A percentile compares a stretch with the other conserved stretches of the same genome.
Conservation (phyloP, 2,888 invertebrate species). For the Gymnosoma rotundatum region DNA sequence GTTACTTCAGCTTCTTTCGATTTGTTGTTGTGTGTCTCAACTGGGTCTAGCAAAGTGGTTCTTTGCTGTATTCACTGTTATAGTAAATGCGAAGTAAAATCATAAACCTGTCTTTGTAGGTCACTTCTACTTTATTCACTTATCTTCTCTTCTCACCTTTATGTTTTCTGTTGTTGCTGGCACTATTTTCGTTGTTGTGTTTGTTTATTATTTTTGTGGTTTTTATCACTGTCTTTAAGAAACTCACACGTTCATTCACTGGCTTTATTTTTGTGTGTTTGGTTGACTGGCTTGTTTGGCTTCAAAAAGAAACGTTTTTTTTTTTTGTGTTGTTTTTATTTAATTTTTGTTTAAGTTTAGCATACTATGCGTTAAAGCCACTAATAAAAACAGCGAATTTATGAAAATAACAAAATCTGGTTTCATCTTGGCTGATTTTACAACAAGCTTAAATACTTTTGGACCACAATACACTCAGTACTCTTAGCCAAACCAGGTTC, state of each 20-base stretch:
- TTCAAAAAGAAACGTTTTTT: neutral
- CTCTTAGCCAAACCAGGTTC: conserved; percentile 35
- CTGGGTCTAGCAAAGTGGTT: conserved; percentile 65
- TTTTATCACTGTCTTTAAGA: conserved; percentile 46
- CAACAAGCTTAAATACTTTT: conserved; percentile 55
- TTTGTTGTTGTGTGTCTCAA: conserved; percentile 55
- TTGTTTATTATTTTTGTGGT: conserved; percentile 52
- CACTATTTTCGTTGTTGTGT: conserved; percentile 57
- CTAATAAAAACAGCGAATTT: conserved; percentile 36
- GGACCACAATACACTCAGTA: conserved; percentile 64
- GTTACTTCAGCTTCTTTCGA: neutral
- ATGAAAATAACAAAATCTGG: conserved; percentile 66
- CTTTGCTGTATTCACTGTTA: conserved; percentile 62
- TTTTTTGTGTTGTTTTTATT: conserved; percentile 14
- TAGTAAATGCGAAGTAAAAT: conserved; percentile 64
- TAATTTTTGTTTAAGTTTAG: conserved; percentile 63
- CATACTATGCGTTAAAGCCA: conserved; percentile 53
- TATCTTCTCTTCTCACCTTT: conserved; percentile 66
- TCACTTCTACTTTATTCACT: conserved; percentile 76
- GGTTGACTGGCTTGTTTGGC: conserved; percentile 43
- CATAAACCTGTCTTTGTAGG: conserved; percentile 80
- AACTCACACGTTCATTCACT: conserved; percentile 8
- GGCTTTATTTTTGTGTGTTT: too few species aligned
- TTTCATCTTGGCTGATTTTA: conserved; percentile 69
- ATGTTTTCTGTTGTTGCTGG: conserved; percentile 28